A percentile compares a stretch with the other conserved stretches of the same genome.
Conservation (phyloP, 2,888 invertebrate species). For the Cacoxenus indagator region DNA sequence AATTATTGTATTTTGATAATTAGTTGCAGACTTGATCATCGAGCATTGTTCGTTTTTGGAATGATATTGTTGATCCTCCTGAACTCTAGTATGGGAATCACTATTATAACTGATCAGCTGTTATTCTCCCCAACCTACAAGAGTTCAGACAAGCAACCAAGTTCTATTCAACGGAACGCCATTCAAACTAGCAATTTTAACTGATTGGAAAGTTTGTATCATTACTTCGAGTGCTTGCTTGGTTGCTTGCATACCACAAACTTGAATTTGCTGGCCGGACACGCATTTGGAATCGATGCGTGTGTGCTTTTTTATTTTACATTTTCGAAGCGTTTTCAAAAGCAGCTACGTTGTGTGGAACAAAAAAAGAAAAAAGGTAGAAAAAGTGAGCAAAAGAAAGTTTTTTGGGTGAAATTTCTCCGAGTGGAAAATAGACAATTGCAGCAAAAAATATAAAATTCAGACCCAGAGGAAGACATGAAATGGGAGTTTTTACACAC, state of each 20-base stretch:
- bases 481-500: background rate
- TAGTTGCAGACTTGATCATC: no score
- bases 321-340: background rate
- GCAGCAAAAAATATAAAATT: background rate
- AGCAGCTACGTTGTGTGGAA: background rate
- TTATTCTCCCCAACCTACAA: no score
- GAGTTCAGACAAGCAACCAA: no score
- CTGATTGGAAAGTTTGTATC: background rate
- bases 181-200: background rate
- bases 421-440: constrained; percentile 13
- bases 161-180: no score
- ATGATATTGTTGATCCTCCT: no score
- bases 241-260: background rate
- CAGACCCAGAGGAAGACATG: background rate
- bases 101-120: no score
- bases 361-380: background rate
- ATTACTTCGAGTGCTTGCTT: background rate
- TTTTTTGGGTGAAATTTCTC: constrained; percentile 26
- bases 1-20: no score
- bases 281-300: constrained; percentile 8
- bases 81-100: no score
- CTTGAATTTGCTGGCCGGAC: background rate
- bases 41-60: no score
- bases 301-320: background rate
- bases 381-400: constrained; percentile 20